Evolutionary conservation across 1,140 invertebrate species (phyloP), one percentile per base, ranked within the genome.

Genomic region (Cyphomyrmex costatus): DNA sequence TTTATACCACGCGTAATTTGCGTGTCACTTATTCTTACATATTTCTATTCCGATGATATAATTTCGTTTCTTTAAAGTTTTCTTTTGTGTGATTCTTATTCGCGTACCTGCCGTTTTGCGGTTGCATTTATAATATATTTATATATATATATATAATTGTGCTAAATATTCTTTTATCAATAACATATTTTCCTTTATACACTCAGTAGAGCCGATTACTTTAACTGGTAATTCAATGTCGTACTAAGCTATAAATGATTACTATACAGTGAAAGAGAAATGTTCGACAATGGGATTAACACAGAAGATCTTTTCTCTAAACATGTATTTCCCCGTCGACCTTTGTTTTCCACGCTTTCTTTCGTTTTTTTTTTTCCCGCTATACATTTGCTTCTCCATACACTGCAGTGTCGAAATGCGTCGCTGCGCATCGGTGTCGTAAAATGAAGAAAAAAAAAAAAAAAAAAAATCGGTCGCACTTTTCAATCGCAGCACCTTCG

Each of bases 241-340:
- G 92, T 92, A 93, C 92, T 93, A 94, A 92, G 84, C 92, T 94
- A 93, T 63, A 93, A 93, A 94, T 93, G 92, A 93, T 94, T 94
- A 93, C 93, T 94, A 93, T 94, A 94, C 92, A 94, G 92, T 94
- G 93, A 94, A 93, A 94, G 91, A 94, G 89, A 93, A 93, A 93
- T 91, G 90, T 93, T 92, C 89, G 89, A 88, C 91, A 91, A 68
- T 92, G 88, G 89, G 90, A 91, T 88, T 74, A 78, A 91, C 89
- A 86, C 88, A 87, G 88, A 88, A 80, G 86, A 85, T 89, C 60
- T 87, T 89, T 84, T 60, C 84, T 89, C 77, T 84, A 46, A 30
- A 83, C 56, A 71, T 42, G 70, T 88, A 85, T 85, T 84, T 88
- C 86, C 90, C 91, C 92, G 88, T 92, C 88, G 90, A 82, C 83